These are phyloP conservation scores for Halichoeres trimaculatus DNA, from an alignment of 2,113 vertebrate genomes.

Conservation along the genomic window DNA sequence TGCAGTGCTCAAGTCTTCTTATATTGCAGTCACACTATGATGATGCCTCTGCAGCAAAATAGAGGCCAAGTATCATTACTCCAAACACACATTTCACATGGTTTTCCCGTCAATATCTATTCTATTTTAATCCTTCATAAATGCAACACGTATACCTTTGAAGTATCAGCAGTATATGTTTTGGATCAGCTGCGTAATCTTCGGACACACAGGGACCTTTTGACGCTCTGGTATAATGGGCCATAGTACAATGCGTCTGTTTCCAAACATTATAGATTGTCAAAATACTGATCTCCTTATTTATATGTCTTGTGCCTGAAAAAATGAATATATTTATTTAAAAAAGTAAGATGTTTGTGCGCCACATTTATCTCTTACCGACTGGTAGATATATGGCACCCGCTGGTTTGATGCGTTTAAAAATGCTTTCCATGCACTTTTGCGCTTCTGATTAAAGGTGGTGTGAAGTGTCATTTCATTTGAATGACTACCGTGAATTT, in stretches of 20 bases:
- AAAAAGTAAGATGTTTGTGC: background rate
- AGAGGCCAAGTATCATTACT: background rate
- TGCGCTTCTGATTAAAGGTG: slow-evolving; percentile 27
- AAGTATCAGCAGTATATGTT: background rate
- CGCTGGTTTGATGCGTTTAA: slow-evolving; percentile 7
- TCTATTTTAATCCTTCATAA: background rate
- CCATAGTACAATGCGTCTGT: background rate
- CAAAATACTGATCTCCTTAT: background rate
- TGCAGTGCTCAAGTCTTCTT: background rate
- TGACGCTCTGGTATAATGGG: background rate
- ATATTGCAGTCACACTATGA: too few species aligned
- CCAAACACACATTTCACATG: background rate
- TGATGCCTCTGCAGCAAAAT: background rate
- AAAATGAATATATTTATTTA: background rate
- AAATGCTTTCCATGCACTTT: background rate
- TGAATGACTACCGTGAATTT: background rate
- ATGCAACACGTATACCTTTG: background rate
- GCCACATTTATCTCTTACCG: background rate
- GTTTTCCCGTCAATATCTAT: background rate
- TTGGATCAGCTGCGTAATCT: background rate
- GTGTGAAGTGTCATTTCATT: background rate
- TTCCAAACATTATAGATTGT: background rate
- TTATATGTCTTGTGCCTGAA: background rate
- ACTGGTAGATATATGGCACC: background rate
- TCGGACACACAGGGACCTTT: background rate